These are phyloP conservation scores for Caenorhabditis uteleia DNA, from an alignment of 2,888 invertebrate species.

Conservation along the genomic window DNA sequence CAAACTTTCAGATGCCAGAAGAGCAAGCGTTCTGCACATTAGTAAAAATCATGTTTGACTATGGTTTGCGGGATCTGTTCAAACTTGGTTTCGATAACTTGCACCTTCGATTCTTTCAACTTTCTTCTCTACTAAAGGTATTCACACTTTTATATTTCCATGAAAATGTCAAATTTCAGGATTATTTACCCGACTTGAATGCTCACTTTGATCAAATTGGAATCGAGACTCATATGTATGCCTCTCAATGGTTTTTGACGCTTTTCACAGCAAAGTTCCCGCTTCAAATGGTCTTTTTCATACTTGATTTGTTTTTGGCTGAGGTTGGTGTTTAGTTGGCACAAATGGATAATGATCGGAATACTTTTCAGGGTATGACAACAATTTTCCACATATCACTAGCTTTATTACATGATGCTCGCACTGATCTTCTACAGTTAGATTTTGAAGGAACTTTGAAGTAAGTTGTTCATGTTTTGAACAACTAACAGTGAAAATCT, in stretches of 20 bases:
- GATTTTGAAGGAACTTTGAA: slow-evolving; percentile 98
- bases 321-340: slow-evolving; percentile 69
- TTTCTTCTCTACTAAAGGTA: slow-evolving; percentile 89
- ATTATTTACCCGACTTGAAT: slow-evolving; percentile 72
- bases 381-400: slow-evolving; percentile 94
- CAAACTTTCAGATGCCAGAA: slow-evolving; percentile 87
- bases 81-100: slow-evolving; percentile 91
- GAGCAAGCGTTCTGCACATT: slow-evolving; percentile 97
- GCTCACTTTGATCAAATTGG: slow-evolving; percentile 77
- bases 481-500: not conserved
- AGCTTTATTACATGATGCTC: slow-evolving; percentile 85
- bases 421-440: slow-evolving; percentile 81
- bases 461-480: slow-evolving; percentile 70
- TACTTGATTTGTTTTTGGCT: slow-evolving; percentile 89
- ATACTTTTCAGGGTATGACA: slow-evolving; percentile 83
- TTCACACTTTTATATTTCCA: slow-evolving; percentile 3
- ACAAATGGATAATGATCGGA: not conserved
- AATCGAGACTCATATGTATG: slow-evolving; percentile 88
- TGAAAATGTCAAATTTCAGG: slow-evolving; percentile 64
- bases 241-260: slow-evolving; percentile 98
- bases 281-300: slow-evolving; percentile 92
- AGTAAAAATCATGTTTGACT: slow-evolving; percentile 95
- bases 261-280: slow-evolving; percentile 99
- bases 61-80: slow-evolving; percentile 89
- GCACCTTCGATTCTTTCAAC: slow-evolving; percentile 90